These are phyloP conservation scores for Parauchenoglanis punctatus DNA, from an alignment of 2,797 vertebrate species.

Conservation along the genomic window DNA sequence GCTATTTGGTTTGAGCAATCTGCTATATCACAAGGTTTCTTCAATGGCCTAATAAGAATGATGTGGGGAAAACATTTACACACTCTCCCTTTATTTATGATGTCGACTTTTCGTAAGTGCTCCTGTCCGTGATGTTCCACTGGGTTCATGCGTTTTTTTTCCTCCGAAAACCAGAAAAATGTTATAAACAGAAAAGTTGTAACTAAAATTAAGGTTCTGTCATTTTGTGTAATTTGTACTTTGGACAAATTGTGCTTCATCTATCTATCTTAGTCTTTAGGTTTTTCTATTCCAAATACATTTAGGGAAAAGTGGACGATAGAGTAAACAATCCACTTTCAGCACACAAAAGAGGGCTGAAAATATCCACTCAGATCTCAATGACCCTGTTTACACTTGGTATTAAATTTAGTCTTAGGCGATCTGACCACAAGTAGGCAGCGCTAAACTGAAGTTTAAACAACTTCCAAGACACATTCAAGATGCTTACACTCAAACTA, in stretches of 20 bases:
- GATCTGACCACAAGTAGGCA: too few relatives aligned
- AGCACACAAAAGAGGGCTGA: neutral
- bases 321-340: neutral
- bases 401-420: too few relatives aligned
- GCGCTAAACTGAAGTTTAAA: too few relatives aligned
- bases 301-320: neutral
- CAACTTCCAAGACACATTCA: too few relatives aligned
- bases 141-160: neutral
- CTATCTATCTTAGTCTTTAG: neutral
- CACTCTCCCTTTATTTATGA: neutral
- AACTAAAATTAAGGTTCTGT: neutral
- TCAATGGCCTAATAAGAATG: neutral
- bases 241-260: neutral
- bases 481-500: too few relatives aligned
- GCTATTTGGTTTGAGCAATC: neutral
- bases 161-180: neutral
- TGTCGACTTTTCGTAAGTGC: neutral
- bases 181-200: neutral
- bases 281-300: neutral
- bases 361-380: neutral
- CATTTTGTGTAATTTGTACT: neutral
- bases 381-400: neutral
- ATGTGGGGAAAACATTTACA: neutral
- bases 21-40: neutral
- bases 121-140: neutral